Conservation (phyloP, 2,888 invertebrate genomes). For the Eupithecia pulchellata region DNA sequence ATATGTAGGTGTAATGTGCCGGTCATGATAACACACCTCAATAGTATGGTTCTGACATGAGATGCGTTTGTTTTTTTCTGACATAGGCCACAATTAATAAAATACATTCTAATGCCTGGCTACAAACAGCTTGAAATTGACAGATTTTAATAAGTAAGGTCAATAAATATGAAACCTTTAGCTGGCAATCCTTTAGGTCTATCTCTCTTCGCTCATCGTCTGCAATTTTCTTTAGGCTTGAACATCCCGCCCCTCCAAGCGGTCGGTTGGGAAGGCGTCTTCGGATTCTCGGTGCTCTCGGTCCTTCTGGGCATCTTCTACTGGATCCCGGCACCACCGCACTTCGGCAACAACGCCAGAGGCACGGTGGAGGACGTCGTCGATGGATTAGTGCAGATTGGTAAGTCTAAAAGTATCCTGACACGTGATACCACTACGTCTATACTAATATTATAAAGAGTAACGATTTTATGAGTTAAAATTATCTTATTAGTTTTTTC, state of each 20-base stretch:
- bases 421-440: not conserved
- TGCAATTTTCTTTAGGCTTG: conserved; percentile 72
- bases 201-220: not conserved
- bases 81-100: too few relatives aligned
- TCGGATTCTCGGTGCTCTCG: conserved; percentile 72
- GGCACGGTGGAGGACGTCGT: conserved; percentile 92
- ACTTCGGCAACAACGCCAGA: conserved; percentile 91
- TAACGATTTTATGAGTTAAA: too few relatives aligned
- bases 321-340: conserved; percentile 90
- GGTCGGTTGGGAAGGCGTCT: conserved; percentile 95
- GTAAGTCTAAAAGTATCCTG: conserved; percentile 65
- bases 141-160: not conserved
- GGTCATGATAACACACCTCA: too few relatives aligned
- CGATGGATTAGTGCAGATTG: conserved; percentile 94
- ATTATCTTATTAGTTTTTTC: too few relatives aligned
- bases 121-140: too few relatives aligned
- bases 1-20: too few relatives aligned
- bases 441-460: too few relatives aligned
- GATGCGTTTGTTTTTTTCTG: too few relatives aligned
- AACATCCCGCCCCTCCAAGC: conserved; percentile 96
- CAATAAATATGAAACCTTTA: not conserved
- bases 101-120: too few relatives aligned
- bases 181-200: too few relatives aligned
- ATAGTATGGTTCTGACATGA: too few relatives aligned
- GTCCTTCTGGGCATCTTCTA: conserved; percentile 86